These are phyloP conservation scores for Axinella damicornis DNA, from an alignment of 37 sponge, comb jelly and placozoan species.

Conservation along the genomic window DNA sequence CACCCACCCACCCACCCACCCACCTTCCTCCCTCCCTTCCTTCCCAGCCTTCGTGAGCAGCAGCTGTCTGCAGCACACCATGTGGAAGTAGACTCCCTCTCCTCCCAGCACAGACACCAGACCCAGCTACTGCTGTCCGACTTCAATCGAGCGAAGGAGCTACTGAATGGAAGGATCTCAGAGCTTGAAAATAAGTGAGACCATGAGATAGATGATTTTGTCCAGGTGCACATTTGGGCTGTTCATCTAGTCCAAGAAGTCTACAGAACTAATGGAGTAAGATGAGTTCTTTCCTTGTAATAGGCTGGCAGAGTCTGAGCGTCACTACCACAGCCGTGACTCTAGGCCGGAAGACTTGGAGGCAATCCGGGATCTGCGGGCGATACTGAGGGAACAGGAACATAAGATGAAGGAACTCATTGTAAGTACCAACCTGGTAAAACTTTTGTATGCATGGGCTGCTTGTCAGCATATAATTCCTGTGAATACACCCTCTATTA, in stretches of 20 bases:
- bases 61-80: constrained; percentile 59
- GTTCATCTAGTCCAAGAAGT: too few relatives aligned
- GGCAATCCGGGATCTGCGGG: constrained; percentile 63
- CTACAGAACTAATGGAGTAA: too few relatives aligned
- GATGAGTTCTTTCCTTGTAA: too few relatives aligned
- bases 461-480: too few relatives aligned
- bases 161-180: constrained; percentile 51
- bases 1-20: too few relatives aligned
- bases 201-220: not conserved
- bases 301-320: constrained; percentile 64
- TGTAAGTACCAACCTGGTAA: constrained; percentile 39
- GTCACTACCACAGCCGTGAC: constrained; percentile 49
- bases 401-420: constrained; percentile 63
- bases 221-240: too few relatives aligned
- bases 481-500: too few relatives aligned
- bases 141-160: constrained; percentile 80
- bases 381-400: constrained; percentile 44
- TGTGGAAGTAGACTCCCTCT: constrained; percentile 61
- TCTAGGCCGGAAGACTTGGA: constrained; percentile 78
- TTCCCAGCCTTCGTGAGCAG: constrained; percentile 56
- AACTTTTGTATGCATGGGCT: too few relatives aligned
- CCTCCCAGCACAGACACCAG: constrained; percentile 64
- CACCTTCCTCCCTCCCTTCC: too few relatives aligned
- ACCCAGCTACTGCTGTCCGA: constrained; percentile 58
- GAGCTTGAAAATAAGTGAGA: constrained; percentile 52